Evolutionary conservation across 1,140 invertebrate species (phyloP).

Genomic region (Lordiphosa clarofinis): DNA sequence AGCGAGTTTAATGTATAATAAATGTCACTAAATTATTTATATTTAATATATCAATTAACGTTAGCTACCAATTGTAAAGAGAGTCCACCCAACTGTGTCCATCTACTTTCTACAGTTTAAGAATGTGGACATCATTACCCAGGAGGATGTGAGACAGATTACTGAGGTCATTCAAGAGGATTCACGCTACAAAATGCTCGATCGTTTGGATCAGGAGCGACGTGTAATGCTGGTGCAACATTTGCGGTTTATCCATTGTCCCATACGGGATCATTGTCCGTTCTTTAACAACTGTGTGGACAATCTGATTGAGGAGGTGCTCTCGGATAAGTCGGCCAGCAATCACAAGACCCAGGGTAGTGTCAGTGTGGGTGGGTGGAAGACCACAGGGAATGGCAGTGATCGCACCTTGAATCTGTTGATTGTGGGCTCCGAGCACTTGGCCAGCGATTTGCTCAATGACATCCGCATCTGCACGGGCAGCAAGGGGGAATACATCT

Average conservation of each 20-base stretch:
- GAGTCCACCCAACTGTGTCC: too few species aligned
- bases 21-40: too few species aligned
- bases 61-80: too few species aligned
- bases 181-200: constrained; percentile 95
- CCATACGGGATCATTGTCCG: constrained; percentile 95
- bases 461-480: constrained; percentile 84
- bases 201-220: constrained; percentile 95
- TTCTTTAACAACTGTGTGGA: constrained; percentile 95
- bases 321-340: constrained; percentile 83
- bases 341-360: constrained; percentile 81
- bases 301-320: constrained; percentile 87
- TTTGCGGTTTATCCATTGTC: constrained; percentile 97
- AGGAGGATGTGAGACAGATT: constrained; percentile 96
- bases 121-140: constrained; percentile 94
- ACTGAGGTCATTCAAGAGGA: constrained; percentile 95
- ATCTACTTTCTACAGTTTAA: constrained; percentile 97
- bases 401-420: constrained; percentile 88
- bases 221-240: constrained; percentile 97
- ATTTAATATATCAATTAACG: too few species aligned
- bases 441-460: constrained; percentile 88
- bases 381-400: constrained; percentile 49
- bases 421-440: constrained; percentile 87
- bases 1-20: too few species aligned
- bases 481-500: constrained; percentile 91
- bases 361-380: constrained; percentile 81